These are phyloP conservation scores for Uropetala carovei DNA, from an alignment of 2,888 invertebrate genomes.

Conservation along the genomic window DNA sequence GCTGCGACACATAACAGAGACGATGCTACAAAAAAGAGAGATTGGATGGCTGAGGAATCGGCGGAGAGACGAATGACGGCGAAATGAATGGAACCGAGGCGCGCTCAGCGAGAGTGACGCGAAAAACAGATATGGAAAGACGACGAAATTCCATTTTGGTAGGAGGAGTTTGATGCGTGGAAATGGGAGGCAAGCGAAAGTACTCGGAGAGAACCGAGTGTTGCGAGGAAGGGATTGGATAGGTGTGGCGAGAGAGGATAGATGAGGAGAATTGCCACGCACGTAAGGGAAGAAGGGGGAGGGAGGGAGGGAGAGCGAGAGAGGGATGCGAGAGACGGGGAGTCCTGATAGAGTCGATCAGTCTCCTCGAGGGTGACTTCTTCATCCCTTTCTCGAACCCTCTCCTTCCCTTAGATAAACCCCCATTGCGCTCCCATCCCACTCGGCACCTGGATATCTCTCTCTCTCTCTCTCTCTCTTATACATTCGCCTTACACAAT, in stretches of 20 bases:
- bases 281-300: background rate
- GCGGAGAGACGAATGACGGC: background rate
- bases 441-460: background rate
- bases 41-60: conserved; percentile 43
- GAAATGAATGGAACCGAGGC: background rate
- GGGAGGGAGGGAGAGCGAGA: background rate
- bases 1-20: background rate
- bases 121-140: background rate
- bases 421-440: background rate
- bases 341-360: conserved; percentile 26
- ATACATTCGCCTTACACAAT: background rate
- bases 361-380: background rate
- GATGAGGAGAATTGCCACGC: background rate
- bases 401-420: no score
- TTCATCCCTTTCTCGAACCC: background rate
- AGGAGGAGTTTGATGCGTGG: no score
- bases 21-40: background rate
- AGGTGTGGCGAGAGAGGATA: background rate
- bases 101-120: background rate
- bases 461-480: background rate
- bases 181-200: background rate
- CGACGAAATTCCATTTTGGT: no score
- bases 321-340: background rate
- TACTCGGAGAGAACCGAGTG: background rate
- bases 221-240: background rate